Base-by-base conservation (phyloP, 2,113 vertebrate genomes). In the Neogale vison region DNA sequence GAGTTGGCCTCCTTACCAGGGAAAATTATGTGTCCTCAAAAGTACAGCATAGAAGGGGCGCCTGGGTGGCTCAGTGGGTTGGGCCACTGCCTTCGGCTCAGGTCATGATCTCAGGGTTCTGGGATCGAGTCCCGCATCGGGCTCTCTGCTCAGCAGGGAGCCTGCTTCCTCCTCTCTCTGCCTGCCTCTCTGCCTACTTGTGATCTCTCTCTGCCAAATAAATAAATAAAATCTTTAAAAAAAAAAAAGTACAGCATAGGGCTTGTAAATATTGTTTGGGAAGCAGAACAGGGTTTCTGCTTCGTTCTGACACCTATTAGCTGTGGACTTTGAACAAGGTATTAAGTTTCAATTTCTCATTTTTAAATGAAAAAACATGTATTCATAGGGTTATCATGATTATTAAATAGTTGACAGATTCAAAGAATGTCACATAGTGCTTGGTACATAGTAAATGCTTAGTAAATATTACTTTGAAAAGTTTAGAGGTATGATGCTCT, bases 381-480 rank as follows among this genome's bases (percentile, higher is more conserved):
- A 71, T 7, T 55, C 31, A 15, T 80, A 26, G 1, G 20, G 50
- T 42, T 21, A 23, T 80, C 26, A 3, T 29, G 10, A 65, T 21
- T 34, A 84, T 83, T 36, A 76, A 79, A 45, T 90, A 90, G 13
- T 65, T 50, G 77, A 7, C 23, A 71, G 24, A 79, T 72, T 6
- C 67, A 85, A 96, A 86, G 21, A 39, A 76, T 31, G 10, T 47
- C 52, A 90, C 23, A 80, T 17, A 45, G 36, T 79, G 31, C 36
- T n/a, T 31, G 21, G 57, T 59, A 87, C 42, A 86, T 4, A 86
- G 7, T 39, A 72, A 74, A n/a, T 42, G 4, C 12, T 93, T 77
- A 57, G n/a, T 93, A 65, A 93, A 72, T 63, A 24, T 80, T 83
- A 57, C 57, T 95, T 95, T 92, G 31, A 69, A 72, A 80, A 74